A percentile compares a stretch with the other conserved stretches of the same genome.
These are phyloP conservation scores for Neodiprion virginianus DNA, from an alignment of 1,140 invertebrate species.

Conservation along the genomic window DNA sequence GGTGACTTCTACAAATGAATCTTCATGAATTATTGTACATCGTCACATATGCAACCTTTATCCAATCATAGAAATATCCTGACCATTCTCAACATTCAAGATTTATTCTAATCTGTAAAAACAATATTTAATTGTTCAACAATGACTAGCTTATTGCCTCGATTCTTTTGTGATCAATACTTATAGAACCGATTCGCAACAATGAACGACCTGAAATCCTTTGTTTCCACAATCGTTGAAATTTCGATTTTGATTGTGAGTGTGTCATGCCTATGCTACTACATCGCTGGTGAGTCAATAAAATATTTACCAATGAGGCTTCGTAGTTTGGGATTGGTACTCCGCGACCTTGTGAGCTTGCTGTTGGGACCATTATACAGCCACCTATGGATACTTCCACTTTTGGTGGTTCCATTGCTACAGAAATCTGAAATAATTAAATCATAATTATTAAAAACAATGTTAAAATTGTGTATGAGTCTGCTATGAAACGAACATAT, in stretches of 20 bases:
- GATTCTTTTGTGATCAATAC: too few relatives aligned
- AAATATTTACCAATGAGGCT: slow-evolving; percentile 72
- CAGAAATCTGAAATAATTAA: slow-evolving; percentile 40
- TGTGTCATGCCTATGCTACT: not conserved
- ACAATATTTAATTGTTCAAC: too few relatives aligned
- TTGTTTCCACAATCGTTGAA: not conserved
- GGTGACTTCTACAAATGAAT: too few relatives aligned
- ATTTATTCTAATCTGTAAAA: too few relatives aligned
- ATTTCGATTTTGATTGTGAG: not conserved
- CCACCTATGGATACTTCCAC: slow-evolving; percentile 65
- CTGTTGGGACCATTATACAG: slow-evolving; percentile 67
- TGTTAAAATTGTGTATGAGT: not conserved
- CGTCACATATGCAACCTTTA: too few relatives aligned
- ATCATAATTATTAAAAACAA: not conserved
- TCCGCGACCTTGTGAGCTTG: slow-evolving; percentile 63
- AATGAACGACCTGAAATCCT: too few relatives aligned
- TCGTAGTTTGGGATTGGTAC: slow-evolving; percentile 70
- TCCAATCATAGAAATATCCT: too few relatives aligned
- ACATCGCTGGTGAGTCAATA: slow-evolving; percentile 22
- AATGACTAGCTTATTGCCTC: too few relatives aligned
- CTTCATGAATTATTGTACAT: too few relatives aligned
- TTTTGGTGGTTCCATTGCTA: slow-evolving; percentile 64
- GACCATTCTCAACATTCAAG: too few relatives aligned
- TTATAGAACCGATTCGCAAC: too few relatives aligned
- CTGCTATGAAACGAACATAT: not conserved